Evolutionary conservation across 2,888 invertebrate species (phyloP).

Genomic region (Metalampra italica): DNA sequence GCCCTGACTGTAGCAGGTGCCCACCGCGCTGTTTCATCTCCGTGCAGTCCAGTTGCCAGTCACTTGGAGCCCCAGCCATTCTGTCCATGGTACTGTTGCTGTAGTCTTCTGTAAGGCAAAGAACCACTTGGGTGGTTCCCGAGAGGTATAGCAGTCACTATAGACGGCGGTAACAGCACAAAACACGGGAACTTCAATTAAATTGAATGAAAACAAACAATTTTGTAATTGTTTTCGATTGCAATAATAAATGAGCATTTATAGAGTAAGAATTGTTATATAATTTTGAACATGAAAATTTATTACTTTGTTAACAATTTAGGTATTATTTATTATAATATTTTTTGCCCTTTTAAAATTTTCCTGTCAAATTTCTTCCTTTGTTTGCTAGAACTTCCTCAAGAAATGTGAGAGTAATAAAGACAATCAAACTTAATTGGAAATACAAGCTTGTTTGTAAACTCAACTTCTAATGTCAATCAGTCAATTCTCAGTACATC

Average conservation of each 20-base stretch:
- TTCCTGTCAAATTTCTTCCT: too few species aligned
- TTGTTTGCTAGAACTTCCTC: too few species aligned
- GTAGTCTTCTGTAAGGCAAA: background rate
- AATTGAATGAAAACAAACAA: background rate
- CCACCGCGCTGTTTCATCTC: conserved; percentile 85
- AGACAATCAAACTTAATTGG: too few species aligned
- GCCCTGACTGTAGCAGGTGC: conserved; percentile 86
- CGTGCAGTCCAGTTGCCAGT: conserved; percentile 88
- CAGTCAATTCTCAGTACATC: too few species aligned
- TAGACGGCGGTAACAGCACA: background rate
- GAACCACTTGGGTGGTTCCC: background rate
- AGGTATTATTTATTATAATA: too few species aligned
- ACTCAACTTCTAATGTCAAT: too few species aligned
- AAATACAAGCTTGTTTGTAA: too few species aligned
- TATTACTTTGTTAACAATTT: too few species aligned
- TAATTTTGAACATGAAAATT: too few species aligned
- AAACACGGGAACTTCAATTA: background rate
- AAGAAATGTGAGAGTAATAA: too few species aligned
- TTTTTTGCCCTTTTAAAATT: too few species aligned
- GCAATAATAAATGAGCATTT: background rate
- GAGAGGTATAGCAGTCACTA: background rate
- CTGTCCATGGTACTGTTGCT: background rate
- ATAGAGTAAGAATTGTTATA: background rate
- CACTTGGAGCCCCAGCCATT: conserved; percentile 79
- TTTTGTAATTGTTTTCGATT: background rate